Evolutionary conservation across 2,797 vertebrate genomes (phyloP).

Genomic region (Sebastolobus alascanus): DNA sequence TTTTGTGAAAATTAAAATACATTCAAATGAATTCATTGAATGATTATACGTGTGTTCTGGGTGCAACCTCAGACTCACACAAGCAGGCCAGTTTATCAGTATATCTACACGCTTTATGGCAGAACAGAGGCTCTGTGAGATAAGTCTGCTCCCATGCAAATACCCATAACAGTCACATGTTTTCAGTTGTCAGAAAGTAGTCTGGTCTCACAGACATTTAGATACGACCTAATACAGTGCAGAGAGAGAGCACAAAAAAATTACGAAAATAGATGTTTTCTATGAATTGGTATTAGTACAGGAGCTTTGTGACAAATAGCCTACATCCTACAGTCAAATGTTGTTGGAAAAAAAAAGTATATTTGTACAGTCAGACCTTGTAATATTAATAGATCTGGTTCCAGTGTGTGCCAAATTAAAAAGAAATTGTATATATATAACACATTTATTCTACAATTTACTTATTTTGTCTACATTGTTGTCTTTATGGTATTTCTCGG

Average conservation of each 20-base stretch:
- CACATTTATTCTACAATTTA: background rate
- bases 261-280: background rate
- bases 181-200: slow-evolving; percentile 33
- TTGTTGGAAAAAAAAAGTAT: background rate
- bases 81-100: slow-evolving; percentile 20
- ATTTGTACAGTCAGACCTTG: background rate
- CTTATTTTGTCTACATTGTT: background rate
- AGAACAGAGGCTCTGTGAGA: slow-evolving; percentile 63
- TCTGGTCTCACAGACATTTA: slow-evolving; percentile 55
- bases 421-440: background rate
- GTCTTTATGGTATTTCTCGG: background rate
- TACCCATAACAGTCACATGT: slow-evolving; percentile 40
- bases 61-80: background rate
- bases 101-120: background rate
- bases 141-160: slow-evolving; percentile 71
- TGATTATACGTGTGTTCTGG: background rate
- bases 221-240: slow-evolving; percentile 34
- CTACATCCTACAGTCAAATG: background rate
- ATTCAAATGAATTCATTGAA: slow-evolving; percentile 24
- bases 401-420: background rate
- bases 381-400: background rate
- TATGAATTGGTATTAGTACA: background rate
- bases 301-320: background rate
- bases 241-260: slow-evolving; percentile 1
- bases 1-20: slow-evolving; percentile 4